Evolutionary conservation across 2,113 vertebrate species (phyloP).

Genomic region (Centropus bengalensis): DNA sequence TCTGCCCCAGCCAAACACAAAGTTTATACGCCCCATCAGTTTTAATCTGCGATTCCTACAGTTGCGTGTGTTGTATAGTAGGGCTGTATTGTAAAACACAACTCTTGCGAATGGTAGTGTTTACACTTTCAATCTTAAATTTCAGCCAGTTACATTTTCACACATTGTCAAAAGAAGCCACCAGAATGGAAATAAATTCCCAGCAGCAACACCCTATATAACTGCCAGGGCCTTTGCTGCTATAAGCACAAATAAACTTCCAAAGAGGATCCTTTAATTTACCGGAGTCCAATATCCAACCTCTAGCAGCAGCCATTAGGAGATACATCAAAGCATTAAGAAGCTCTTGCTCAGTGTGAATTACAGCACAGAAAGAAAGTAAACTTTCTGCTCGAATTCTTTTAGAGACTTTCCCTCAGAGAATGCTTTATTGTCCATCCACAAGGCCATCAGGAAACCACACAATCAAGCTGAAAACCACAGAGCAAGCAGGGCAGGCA

Average conservation of each 20-base stretch:
- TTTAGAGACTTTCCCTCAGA: not conserved
- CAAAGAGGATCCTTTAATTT: not conserved
- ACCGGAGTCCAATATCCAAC: not conserved
- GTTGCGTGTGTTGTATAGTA: not conserved
- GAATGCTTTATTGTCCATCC: not conserved
- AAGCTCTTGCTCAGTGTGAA: not conserved
- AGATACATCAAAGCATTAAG: constrained; percentile 5
- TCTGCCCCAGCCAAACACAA: not conserved
- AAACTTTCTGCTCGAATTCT: not conserved
- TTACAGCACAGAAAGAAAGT: not conserved
- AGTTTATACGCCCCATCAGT: constrained; percentile 38
- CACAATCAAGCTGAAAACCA: not conserved
- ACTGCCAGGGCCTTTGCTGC: not conserved
- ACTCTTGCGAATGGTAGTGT: not conserved
- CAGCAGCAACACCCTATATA: not conserved
- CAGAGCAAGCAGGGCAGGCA: not conserved
- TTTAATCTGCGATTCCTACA: constrained; percentile 42
- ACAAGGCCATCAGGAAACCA: not conserved
- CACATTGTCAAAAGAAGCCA: constrained; percentile 40
- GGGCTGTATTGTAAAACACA: constrained; percentile 36
- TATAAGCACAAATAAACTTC: constrained; percentile 4
- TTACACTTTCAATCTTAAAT: constrained; percentile 18
- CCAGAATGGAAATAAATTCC: constrained; percentile 20
- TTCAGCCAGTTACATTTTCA: constrained; percentile 51
- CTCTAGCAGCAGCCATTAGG: not conserved